phyloP scores from a whole-genome alignment of 2,888 invertebrate species.

The Ornithoptera alexandrae region DNA sequence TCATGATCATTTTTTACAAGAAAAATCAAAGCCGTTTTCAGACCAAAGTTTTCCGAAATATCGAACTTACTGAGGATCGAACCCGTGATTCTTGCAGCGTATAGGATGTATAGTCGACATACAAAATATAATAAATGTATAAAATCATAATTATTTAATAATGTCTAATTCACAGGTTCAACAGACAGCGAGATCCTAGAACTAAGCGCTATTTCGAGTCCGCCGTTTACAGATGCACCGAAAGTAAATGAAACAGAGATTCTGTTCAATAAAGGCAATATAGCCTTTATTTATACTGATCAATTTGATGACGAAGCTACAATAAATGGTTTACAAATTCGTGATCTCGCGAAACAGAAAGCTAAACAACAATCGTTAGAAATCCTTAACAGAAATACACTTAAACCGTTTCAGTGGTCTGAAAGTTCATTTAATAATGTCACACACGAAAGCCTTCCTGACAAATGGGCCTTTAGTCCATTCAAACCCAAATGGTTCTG shows the following conservation, averaged over 20 bases:
- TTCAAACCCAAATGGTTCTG: slow-evolving; percentile 81
- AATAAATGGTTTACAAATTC: slow-evolving; percentile 61
- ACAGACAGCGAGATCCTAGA: slow-evolving; percentile 42
- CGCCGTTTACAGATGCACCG: slow-evolving; percentile 57
- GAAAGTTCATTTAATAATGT: slow-evolving; percentile 80
- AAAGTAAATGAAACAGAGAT: slow-evolving; percentile 42
- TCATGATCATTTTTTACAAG: no score
- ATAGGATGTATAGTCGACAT: no score
- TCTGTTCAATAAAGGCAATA: slow-evolving; percentile 63
- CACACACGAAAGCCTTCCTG: slow-evolving; percentile 86
- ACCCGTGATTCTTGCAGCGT: no score
- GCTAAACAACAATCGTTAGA: slow-evolving; percentile 59
- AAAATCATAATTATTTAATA: neutral
- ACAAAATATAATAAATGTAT: no score
- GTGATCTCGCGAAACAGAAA: slow-evolving; percentile 63
- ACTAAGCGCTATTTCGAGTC: slow-evolving; percentile 64
- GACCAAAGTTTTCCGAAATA: no score
- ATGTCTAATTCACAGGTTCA: slow-evolving; percentile 37
- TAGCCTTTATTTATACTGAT: slow-evolving; percentile 67
- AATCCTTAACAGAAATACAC: slow-evolving; percentile 53
- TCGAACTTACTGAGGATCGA: no score
- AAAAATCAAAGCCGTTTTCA: no score
- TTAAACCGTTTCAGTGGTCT: slow-evolving; percentile 87
- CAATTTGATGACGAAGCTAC: slow-evolving; percentile 63
- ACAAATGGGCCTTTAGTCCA: slow-evolving; percentile 85